phyloP scores from a whole-genome alignment of 2,113 vertebrate genomes.

The Apteryx mantelli region DNA sequence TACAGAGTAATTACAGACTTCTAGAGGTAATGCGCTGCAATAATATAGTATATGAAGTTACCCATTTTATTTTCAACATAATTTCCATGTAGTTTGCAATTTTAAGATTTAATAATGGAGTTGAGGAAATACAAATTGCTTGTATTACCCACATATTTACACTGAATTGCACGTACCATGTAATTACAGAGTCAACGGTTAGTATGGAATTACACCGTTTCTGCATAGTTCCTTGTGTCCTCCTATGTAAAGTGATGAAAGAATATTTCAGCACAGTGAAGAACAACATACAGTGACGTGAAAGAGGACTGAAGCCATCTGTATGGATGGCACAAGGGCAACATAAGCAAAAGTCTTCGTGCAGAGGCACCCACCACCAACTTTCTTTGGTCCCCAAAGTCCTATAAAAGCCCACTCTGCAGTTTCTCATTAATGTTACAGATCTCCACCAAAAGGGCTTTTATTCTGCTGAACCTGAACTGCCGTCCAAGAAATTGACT shows the following conservation, averaged over 20 bases:
- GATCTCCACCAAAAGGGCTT: neutral
- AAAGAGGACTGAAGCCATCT: neutral
- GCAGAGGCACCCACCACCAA: neutral
- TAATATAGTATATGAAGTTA: slow-evolving; percentile 26
- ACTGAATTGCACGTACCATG: neutral
- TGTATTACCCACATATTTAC: slow-evolving; percentile 55
- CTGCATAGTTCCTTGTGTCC: slow-evolving; percentile 10
- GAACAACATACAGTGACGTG: neutral
- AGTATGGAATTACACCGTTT: slow-evolving; percentile 39
- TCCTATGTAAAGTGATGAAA: neutral
- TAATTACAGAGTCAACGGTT: slow-evolving; percentile 59
- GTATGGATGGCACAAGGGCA: neutral
- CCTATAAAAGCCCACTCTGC: neutral
- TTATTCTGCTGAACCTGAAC: slow-evolving; percentile 10
- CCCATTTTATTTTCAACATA: slow-evolving; percentile 63
- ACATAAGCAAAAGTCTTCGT: neutral
- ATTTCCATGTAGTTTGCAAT: slow-evolving; percentile 65
- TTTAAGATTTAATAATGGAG: slow-evolving; percentile 58
- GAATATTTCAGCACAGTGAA: neutral
- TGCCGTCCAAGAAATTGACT: neutral
- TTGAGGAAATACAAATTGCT: slow-evolving; percentile 55
- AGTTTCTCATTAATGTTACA: neutral
- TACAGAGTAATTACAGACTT: slow-evolving; percentile 58
- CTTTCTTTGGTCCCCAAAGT: neutral
- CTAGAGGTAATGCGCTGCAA: slow-evolving; percentile 33